These are phyloP conservation scores for Tiaroga cobitis DNA, from an alignment of 2,797 vertebrate species.

Conservation along the genomic window DNA sequence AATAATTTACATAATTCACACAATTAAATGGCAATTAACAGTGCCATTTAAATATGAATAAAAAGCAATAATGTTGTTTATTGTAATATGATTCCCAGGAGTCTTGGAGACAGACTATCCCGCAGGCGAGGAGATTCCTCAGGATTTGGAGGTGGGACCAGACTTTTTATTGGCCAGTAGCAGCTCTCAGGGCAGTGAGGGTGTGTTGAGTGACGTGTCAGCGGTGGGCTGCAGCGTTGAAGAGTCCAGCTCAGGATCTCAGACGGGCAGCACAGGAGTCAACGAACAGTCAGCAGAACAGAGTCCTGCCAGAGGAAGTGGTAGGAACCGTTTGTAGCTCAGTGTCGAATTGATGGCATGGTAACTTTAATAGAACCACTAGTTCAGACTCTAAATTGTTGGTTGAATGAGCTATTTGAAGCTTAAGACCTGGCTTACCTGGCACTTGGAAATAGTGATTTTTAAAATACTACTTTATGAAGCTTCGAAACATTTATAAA, in stretches of 20 bases:
- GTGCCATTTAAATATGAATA: not conserved
- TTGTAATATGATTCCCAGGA: constrained; percentile 73
- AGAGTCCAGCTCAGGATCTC: constrained; percentile 75
- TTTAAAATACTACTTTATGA: not conserved
- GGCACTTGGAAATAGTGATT: not conserved
- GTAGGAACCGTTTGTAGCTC: constrained; percentile 55
- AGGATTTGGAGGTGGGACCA: constrained; percentile 83
- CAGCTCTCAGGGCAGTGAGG: constrained; percentile 89
- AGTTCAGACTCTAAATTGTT: not conserved
- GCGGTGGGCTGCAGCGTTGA: constrained; percentile 85
- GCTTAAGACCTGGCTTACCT: not conserved
- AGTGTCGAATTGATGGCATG: not conserved
- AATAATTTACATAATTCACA: not conserved
- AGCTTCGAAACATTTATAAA: not conserved
- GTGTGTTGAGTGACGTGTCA: constrained; percentile 81
- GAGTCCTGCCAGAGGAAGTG: constrained; percentile 68
- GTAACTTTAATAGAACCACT: not conserved
- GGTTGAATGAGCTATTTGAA: not conserved
- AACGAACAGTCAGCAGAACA: constrained; percentile 77
- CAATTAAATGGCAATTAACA: not conserved
- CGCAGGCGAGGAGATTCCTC: constrained; percentile 86
- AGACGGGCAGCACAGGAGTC: constrained; percentile 64
- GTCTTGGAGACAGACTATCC: constrained; percentile 91
- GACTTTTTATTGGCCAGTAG: constrained; percentile 90
- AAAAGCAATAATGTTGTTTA: not conserved